A percentile compares a stretch with the other conserved stretches of the same genome.
These are phyloP conservation scores for Ameiurus melas DNA, from an alignment of 2,113 vertebrate species.

Conservation along the genomic window DNA sequence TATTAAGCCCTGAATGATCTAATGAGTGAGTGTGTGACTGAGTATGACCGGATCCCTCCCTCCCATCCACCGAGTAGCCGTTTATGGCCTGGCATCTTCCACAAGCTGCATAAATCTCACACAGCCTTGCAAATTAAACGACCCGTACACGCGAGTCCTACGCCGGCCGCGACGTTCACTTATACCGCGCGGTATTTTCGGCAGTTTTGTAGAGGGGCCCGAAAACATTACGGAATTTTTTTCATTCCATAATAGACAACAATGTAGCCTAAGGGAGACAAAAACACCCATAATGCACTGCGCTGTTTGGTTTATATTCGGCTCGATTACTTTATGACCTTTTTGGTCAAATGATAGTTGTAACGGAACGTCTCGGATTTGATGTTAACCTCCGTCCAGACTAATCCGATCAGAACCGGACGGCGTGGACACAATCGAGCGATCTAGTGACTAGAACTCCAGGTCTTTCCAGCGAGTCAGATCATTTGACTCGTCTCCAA, in stretches of 20 bases:
- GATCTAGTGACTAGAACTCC: background rate
- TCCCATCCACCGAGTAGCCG: background rate
- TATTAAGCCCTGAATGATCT: background rate
- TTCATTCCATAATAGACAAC: background rate
- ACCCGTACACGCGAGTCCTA: background rate
- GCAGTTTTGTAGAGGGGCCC: background rate
- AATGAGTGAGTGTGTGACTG: background rate
- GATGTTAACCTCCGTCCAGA: background rate
- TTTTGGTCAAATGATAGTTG: background rate
- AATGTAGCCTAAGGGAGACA: background rate
- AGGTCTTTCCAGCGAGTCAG: background rate
- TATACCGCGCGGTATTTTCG: background rate
- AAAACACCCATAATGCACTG: too few species aligned
- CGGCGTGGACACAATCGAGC: background rate
- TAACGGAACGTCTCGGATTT: background rate
- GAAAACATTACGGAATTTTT: background rate
- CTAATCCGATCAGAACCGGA: background rate
- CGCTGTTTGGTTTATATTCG: background rate
- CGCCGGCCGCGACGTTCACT: background rate
- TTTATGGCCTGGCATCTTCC: background rate
- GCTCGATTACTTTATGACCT: background rate
- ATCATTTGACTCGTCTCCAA: background rate
- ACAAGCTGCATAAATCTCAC: conserved; percentile 3
- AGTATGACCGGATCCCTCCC: background rate
- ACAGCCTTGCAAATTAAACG: background rate